Conservation (phyloP, 2,113 vertebrate genomes). For the Ranitomeya variabilis region DNA sequence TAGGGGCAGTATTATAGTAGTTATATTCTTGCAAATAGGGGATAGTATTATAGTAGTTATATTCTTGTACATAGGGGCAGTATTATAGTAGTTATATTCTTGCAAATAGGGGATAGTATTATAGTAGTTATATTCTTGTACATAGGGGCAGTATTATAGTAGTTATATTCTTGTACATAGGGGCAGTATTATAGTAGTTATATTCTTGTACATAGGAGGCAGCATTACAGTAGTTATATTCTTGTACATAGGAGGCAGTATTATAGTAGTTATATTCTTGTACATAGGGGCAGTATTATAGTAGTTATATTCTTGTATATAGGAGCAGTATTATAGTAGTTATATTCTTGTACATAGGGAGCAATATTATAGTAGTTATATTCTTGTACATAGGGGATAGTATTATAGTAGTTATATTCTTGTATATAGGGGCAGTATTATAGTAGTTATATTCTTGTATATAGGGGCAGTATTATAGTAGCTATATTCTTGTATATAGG, state of each 20-base stretch:
- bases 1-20: background rate
- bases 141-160: background rate
- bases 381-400: background rate
- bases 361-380: background rate
- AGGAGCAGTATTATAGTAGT: background rate
- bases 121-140: too few species aligned
- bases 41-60: background rate
- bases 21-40: background rate
- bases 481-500: too few species aligned
- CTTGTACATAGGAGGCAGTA: background rate
- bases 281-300: background rate
- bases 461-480: too few species aligned
- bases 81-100: background rate
- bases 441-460: too few species aligned
- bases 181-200: background rate
- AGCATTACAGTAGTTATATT: background rate
- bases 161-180: background rate
- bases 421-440: too few species aligned
- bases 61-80: background rate
- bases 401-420: too few species aligned
- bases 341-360: background rate
- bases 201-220: background rate
- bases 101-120: background rate
- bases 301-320: background rate
- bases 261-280: too few species aligned